These are phyloP conservation scores for Frankliniella intonsa DNA, from an alignment of 2,888 invertebrate genomes.

Conservation along the genomic window DNA sequence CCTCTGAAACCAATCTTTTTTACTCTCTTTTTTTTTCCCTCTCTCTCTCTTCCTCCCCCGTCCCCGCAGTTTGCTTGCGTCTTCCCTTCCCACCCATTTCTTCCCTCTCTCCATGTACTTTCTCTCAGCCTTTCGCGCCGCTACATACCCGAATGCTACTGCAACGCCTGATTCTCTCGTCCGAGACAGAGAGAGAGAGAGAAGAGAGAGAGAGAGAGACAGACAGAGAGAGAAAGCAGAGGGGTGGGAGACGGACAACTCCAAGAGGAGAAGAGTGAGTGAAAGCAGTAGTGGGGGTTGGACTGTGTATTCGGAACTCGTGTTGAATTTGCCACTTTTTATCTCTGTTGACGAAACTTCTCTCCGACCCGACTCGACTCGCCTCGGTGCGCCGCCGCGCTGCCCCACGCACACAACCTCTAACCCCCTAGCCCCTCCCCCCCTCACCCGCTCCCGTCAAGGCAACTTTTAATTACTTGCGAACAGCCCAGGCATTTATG, in stretches of 20 bases:
- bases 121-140: background rate
- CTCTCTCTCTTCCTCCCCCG: no score
- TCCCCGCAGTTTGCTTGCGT: no score
- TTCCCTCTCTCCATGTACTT: background rate
- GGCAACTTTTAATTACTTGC: slow-evolving; percentile 23
- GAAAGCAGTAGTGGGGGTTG: background rate
- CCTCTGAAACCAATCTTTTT: no score
- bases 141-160: no score
- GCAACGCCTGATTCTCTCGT: background rate
- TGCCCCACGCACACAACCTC: no score
- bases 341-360: slow-evolving; percentile 10
- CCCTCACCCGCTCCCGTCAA: background rate
- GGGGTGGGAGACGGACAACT: background rate
- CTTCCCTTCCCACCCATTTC: background rate
- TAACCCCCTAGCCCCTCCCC: no score
- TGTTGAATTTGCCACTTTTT: slow-evolving; percentile 1
- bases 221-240: background rate
- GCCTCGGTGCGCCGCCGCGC: no score
- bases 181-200: no score
- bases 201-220: background rate
- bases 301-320: background rate
- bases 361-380: background rate
- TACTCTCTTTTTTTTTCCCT: no score
- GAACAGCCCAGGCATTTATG: slow-evolving; percentile 18
- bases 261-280: no score